phyloP scores from a whole-genome alignment of 2,113 vertebrate species.

The Pardalotus punctatus region DNA sequence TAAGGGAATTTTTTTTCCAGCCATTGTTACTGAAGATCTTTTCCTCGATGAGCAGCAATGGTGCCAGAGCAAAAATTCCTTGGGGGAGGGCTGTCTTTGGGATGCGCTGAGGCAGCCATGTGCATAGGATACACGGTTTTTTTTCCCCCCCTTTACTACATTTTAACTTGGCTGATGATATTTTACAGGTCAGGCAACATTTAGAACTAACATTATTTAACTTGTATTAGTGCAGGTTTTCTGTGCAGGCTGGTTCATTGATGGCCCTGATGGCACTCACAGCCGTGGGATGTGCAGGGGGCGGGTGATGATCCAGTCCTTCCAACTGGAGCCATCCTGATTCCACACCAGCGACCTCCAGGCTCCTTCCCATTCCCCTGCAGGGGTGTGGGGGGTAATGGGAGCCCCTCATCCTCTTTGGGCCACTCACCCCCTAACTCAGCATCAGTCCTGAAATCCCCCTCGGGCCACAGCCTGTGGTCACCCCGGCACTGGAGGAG shows the following conservation, averaged over 20 bases:
- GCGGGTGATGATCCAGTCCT: background rate
- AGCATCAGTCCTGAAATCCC: fast-evolving
- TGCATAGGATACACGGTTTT: background rate
- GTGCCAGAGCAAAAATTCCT: background rate
- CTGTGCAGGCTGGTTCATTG: background rate
- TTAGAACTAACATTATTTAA: too few species aligned
- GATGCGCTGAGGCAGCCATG: background rate
- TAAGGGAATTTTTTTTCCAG: background rate
- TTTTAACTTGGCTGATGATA: background rate
- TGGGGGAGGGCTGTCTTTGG: background rate
- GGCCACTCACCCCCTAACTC: fast-evolving
- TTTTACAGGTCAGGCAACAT: background rate
- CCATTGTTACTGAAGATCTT: background rate
- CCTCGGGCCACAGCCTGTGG: fast-evolving
- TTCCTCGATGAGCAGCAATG: fast-evolving
- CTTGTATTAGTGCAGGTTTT: fast-evolving
- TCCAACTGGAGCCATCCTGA: fast-evolving
- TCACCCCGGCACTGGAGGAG: fast-evolving
- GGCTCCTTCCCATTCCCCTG: fast-evolving
- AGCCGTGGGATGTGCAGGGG: background rate
- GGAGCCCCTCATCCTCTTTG: fast-evolving
- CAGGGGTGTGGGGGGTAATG: fast-evolving
- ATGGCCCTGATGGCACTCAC: background rate
- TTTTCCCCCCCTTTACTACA: background rate
- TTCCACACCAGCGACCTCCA: fast-evolving